A percentile compares a stretch with the other conserved stretches of the same genome.
These are phyloP conservation scores for Argyrosomus regius DNA, from an alignment of 2,797 vertebrate genomes.

Conservation along the genomic window DNA sequence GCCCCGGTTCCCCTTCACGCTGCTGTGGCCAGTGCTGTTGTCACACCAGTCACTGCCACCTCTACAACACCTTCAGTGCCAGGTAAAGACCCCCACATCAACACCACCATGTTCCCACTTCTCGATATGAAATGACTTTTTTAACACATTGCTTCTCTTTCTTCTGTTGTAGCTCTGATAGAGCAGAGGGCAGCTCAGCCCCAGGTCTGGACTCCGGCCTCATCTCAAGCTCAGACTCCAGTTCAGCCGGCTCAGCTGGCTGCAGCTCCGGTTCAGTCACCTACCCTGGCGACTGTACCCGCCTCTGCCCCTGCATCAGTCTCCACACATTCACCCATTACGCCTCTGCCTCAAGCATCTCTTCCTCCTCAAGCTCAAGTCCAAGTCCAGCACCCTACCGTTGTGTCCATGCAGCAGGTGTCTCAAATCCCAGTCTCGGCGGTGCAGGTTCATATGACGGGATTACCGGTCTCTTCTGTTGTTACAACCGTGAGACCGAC, in stretches of 20 bases:
- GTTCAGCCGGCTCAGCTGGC: constrained; percentile 70
- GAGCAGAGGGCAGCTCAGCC: constrained; percentile 75
- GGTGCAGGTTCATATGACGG: constrained; percentile 75
- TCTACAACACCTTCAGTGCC: constrained; percentile 87
- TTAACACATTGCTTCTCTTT: background rate
- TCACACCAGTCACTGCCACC: constrained; percentile 83
- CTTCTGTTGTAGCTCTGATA: constrained; percentile 69
- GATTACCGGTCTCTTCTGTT: constrained; percentile 66
- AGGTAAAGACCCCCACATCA: constrained; percentile 81
- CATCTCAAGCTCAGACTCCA: constrained; percentile 69
- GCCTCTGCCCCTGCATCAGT: constrained; percentile 70
- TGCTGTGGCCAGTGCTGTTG: constrained; percentile 69
- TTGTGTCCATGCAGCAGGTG: constrained; percentile 78
- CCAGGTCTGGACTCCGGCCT: constrained; percentile 68
- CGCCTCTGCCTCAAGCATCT: constrained; percentile 79
- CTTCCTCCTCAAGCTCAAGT: constrained; percentile 82
- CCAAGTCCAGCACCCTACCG: constrained; percentile 80
- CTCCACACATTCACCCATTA: constrained; percentile 81
- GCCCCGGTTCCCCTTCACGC: constrained; percentile 65
- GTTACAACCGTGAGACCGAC: constrained; percentile 64
- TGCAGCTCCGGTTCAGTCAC: constrained; percentile 68
- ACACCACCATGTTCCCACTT: background rate
- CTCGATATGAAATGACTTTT: background rate
- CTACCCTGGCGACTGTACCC: constrained; percentile 72
- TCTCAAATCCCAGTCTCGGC: constrained; percentile 72